Base-by-base conservation (phyloP, 2,888 invertebrate genomes). In the Orgyia antiqua region DNA sequence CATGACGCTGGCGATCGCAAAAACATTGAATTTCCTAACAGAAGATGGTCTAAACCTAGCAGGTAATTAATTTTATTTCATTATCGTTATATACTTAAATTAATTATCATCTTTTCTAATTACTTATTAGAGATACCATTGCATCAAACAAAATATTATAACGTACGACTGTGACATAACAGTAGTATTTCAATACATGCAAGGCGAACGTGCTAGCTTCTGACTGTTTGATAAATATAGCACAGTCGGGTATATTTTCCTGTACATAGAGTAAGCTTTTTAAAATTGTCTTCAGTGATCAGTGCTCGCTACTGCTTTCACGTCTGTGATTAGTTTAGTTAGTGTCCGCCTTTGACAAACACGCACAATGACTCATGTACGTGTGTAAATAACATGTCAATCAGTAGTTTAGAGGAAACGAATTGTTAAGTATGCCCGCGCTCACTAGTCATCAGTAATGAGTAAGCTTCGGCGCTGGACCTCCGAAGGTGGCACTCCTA, bases 401-500 rank as follows among this genome's bases (percentile, higher is more conserved):
- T 29, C 40, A 38, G 36, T 53, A 62, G 54, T 61, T 56, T 51
- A 52, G 49, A 54, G 46, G 45, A 55, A 65, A 58, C 31, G 36
- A 39, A 36, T 46, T 31, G 38, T 47, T 58, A 62, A 73, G 51
- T 50, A 80, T 82, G 78, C 49, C 61, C 56, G 58, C 57, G 45
- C 53, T 43, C 56, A 65, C 49, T 71, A 71, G 60, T 51, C 43
- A 46, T 46, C 68, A 75, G 78, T 72, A 51, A 86, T 86, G 86
- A 84, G 72, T 77, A 78, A 67, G 52, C 75, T 87, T 52, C 77
- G 88, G 50, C 89, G 92, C 67, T 92, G 92, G 71, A 88, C 89
- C 58, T 92, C 92, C 51, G 92, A 91, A 73, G 92, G 92, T 54
- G 88, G 89, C 33, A 74, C 88, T 63, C 90, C 89, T 35, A 70